phyloP scores from a whole-genome alignment of 2,113 vertebrate species.

The Ariopsis seemanni region DNA sequence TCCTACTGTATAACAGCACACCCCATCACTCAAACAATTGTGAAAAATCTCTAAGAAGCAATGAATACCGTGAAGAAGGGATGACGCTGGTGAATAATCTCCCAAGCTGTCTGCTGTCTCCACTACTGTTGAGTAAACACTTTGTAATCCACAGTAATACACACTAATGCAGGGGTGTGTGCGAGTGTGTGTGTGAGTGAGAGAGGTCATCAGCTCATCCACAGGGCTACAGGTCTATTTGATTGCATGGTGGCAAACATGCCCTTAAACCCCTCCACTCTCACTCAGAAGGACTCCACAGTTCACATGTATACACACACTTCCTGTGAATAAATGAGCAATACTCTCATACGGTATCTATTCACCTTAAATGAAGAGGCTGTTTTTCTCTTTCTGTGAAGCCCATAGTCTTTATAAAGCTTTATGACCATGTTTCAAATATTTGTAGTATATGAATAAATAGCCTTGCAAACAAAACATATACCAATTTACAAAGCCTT shows the following conservation, averaged over 20 bases:
- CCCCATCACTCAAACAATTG: background rate
- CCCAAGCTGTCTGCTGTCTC: background rate
- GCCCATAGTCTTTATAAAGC: background rate
- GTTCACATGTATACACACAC: background rate
- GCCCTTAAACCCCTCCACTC: constrained; percentile 8
- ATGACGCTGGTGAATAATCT: constrained; percentile 28
- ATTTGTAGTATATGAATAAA: background rate
- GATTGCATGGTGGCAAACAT: constrained; percentile 49
- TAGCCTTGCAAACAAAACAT: background rate
- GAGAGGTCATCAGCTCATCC: constrained; percentile 28
- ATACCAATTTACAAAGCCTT: background rate
- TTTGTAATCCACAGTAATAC: constrained; percentile 57
- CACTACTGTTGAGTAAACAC: constrained; percentile 31
- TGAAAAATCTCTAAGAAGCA: background rate
- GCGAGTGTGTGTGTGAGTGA: background rate
- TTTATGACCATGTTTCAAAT: background rate
- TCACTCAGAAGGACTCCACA: constrained; percentile 6
- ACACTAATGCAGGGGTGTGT: constrained; percentile 43
- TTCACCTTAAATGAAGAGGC: background rate
- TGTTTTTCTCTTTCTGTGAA: background rate
- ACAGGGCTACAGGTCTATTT: constrained; percentile 34
- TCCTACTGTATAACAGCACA: no score
- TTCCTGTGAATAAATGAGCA: background rate
- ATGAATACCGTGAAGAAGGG: background rate
- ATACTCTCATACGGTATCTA: background rate